phyloP scores from a whole-genome alignment of 2,888 invertebrate genomes.

The Actias luna region DNA sequence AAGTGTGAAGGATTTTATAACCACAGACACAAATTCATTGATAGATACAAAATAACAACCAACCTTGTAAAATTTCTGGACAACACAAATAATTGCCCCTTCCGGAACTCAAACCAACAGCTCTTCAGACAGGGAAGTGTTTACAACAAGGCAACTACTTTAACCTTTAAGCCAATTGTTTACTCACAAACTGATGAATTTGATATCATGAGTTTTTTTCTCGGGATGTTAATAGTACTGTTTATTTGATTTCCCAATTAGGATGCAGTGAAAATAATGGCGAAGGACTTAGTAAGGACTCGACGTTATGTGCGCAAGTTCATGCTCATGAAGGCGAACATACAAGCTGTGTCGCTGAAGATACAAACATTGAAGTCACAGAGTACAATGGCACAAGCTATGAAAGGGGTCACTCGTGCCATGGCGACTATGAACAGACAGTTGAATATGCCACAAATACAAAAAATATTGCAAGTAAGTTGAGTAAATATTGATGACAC shows the following conservation, averaged over 20 bases:
- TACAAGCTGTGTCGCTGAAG: constrained; percentile 98
- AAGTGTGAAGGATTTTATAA: no score
- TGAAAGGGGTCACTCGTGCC: constrained; percentile 99
- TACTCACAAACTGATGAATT: background rate
- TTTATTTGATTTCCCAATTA: constrained; percentile 46
- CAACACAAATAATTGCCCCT: no score
- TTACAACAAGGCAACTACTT: no score
- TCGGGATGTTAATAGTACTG: background rate
- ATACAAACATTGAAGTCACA: constrained; percentile 98
- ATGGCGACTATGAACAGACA: constrained; percentile 99
- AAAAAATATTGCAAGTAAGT: constrained; percentile 87
- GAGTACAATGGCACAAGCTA: constrained; percentile 99
- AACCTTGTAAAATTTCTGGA: no score
- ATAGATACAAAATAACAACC: no score
- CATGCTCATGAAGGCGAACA: constrained; percentile 99
- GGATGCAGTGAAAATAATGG: constrained; percentile 99
- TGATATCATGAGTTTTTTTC: background rate
- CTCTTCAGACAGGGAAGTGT: no score
- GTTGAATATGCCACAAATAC: constrained; percentile 98
- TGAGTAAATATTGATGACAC: background rate
- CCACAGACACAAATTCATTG: no score
- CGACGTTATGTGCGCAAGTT: constrained; percentile 98
- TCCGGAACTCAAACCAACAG: no score
- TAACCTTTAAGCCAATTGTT: background rate
- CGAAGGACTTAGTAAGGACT: constrained; percentile 98